Evolutionary conservation across 30 jellyfish, hydroid and myxozoan species (phyloP).

Genomic region (Pelagia noctiluca): DNA sequence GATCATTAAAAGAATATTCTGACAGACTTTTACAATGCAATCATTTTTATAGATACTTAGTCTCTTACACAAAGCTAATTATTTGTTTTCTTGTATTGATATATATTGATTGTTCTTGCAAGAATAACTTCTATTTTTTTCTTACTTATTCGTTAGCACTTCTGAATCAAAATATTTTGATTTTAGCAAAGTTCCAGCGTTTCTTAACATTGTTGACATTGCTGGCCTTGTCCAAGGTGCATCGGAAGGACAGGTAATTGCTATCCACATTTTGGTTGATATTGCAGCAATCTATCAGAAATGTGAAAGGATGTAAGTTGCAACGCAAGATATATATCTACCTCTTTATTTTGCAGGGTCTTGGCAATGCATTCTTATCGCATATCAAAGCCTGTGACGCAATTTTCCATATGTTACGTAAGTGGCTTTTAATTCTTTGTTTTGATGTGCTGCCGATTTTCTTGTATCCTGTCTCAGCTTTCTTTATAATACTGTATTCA

Average conservation of each 20-base stretch:
- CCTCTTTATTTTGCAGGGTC: conserved; percentile 69
- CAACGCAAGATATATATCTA: background rate
- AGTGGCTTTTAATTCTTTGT: too few relatives aligned
- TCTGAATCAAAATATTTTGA: background rate
- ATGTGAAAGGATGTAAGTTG: background rate
- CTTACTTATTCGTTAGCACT: background rate
- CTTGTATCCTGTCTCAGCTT: too few relatives aligned
- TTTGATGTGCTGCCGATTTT: too few relatives aligned
- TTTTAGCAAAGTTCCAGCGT: conserved; percentile 97
- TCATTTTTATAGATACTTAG: too few relatives aligned
- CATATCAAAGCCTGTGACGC: conserved; percentile 99
- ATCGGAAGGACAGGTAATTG: conserved; percentile 88
- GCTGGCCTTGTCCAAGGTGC: conserved; percentile 99
- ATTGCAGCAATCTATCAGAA: background rate
- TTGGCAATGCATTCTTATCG: conserved; percentile 97
- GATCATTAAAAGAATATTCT: too few relatives aligned
- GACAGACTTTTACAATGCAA: too few relatives aligned
- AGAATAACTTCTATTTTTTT: background rate
- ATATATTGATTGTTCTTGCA: too few relatives aligned
- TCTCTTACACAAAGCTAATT: too few relatives aligned
- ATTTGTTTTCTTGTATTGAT: too few relatives aligned
- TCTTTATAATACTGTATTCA: too few relatives aligned
- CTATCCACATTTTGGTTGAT: background rate
- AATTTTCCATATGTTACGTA: conserved; percentile 91
- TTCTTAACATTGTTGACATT: conserved; percentile 90